A percentile compares a stretch with the other conserved stretches of the same genome.
Conservation (phyloP, 2,888 invertebrate genomes). For the Notocelia uddmanniana region DNA sequence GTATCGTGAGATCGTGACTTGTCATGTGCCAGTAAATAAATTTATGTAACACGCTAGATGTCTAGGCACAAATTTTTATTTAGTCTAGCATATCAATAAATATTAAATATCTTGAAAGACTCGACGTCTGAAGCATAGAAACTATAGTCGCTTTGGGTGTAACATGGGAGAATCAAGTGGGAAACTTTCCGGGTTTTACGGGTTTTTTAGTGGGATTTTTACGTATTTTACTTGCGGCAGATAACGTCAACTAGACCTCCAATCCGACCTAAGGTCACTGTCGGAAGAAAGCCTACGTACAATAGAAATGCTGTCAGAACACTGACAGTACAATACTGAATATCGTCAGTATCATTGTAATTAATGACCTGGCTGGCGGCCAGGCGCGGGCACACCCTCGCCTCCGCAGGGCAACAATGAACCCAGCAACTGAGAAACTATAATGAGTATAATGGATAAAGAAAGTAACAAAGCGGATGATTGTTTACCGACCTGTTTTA, state of each 20-base stretch:
- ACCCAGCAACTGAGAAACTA: slow-evolving; percentile 10
- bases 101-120: not conserved
- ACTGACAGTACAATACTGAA: slow-evolving; percentile 42
- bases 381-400: slow-evolving; percentile 58
- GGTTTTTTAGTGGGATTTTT: not conserved
- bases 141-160: too few relatives aligned
- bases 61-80: too few relatives aligned
- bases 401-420: slow-evolving; percentile 51
- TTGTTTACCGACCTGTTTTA: not conserved
- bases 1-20: not conserved
- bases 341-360: slow-evolving; percentile 60
- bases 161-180: too few relatives aligned
- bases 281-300: slow-evolving; percentile 27
- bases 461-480: not conserved
- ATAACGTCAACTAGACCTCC: not conserved
- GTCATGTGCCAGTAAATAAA: not conserved
- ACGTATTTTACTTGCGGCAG: not conserved
- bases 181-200: too few relatives aligned
- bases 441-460: slow-evolving; percentile 2
- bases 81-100: too few relatives aligned
- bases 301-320: slow-evolving; percentile 34
- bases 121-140: not conserved
- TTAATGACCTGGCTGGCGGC: slow-evolving; percentile 60
- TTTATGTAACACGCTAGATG: not conserved
- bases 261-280: not conserved